Conservation (phyloP, 2,113 vertebrate genomes). For the Saguinus midas region DNA sequence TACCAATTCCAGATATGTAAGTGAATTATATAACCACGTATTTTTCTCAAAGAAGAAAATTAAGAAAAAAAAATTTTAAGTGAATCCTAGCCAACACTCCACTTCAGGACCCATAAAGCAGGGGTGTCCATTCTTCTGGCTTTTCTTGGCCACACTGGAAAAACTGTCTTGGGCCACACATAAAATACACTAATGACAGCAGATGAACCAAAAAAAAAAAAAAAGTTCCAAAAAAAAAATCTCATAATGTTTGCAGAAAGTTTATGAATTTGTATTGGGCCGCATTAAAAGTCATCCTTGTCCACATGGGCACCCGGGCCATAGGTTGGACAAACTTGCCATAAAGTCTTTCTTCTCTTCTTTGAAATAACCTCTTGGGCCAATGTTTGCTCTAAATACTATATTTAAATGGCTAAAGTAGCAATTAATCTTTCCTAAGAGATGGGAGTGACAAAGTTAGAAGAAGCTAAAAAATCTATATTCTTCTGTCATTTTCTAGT, state of each 20-base stretch:
- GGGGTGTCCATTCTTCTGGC: no score
- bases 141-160: no score
- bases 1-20: background rate
- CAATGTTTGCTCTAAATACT: background rate
- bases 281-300: no score
- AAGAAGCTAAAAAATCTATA: background rate
- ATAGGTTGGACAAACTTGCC: background rate
- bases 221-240: no score
- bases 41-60: slow-evolving; percentile 39
- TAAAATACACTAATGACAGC: no score
- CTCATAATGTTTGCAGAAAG: no score
- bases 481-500: background rate
- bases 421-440: background rate
- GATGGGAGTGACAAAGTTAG: background rate
- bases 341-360: background rate
- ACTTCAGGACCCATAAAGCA: background rate
- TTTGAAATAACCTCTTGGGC: background rate
- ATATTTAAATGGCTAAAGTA: background rate
- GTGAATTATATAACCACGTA: background rate
- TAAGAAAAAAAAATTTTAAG: background rate
- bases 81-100: background rate
- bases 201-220: no score
- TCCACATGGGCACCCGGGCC: no score
- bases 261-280: no score
- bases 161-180: no score